Conservation (phyloP, 2,797 vertebrate genomes). For the Acanthiza pusilla region DNA sequence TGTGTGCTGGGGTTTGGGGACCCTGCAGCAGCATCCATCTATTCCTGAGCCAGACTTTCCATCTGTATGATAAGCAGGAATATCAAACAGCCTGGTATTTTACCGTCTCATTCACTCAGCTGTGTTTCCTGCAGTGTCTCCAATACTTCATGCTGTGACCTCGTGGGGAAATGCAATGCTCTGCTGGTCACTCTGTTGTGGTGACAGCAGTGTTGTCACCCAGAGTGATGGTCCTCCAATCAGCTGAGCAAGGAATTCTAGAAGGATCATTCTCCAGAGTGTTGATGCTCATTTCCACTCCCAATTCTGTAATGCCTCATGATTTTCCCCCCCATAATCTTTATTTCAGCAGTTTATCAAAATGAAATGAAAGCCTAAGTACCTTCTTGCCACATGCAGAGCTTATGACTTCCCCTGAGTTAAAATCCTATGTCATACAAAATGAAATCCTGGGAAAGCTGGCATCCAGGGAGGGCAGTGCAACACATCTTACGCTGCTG, state of each 20-base stretch:
- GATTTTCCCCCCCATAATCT: neutral
- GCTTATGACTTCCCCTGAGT: neutral
- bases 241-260: neutral
- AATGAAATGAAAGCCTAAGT: neutral
- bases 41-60: neutral
- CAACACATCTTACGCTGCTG: neutral
- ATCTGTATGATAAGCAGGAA: neutral
- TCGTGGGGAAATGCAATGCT: neutral
- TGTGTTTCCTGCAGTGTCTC: fast-evolving
- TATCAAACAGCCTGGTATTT: neutral
- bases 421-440: neutral
- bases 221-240: neutral
- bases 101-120: neutral
- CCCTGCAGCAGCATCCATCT: neutral
- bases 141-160: neutral
- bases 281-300: neutral
- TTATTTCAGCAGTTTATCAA: neutral
- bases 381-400: neutral
- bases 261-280: neutral
- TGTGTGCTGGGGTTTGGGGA: neutral
- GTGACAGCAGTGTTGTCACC: neutral
- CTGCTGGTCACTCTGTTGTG: neutral
- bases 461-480: neutral
- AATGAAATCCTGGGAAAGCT: neutral
- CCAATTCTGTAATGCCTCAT: neutral